These are phyloP conservation scores for Bettongia penicillata DNA, from an alignment of 2,113 vertebrate genomes.

Conservation along the genomic window DNA sequence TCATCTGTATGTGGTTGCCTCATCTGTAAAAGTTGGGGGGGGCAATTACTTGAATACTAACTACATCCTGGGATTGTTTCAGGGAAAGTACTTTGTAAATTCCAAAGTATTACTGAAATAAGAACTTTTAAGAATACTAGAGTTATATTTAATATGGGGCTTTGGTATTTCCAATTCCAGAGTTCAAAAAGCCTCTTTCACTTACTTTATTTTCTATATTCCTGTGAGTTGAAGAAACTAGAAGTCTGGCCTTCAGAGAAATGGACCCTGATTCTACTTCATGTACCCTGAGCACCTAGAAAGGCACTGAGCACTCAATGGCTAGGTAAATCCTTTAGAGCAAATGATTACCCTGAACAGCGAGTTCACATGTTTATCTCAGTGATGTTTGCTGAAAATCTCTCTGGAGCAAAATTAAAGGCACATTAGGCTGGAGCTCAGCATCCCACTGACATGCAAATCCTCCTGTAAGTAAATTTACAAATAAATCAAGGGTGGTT, in stretches of 20 bases:
- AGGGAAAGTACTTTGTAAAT: background rate
- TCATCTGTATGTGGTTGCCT: background rate
- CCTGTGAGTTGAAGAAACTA: background rate
- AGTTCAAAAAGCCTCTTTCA: background rate
- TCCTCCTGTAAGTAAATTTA: constrained; percentile 44
- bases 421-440: constrained; percentile 40
- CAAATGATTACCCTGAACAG: background rate
- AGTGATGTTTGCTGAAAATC: background rate
- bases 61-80: background rate
- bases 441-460: constrained; percentile 31
- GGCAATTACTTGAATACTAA: background rate
- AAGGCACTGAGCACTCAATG: background rate
- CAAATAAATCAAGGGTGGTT: constrained; percentile 60
- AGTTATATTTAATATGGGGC: background rate
- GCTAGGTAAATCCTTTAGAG: background rate
- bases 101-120: background rate
- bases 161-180: background rate
- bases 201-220: background rate
- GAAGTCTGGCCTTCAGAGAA: background rate
- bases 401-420: constrained; percentile 8
- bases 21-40: background rate
- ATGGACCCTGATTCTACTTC: background rate
- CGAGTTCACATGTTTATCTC: background rate
- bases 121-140: background rate
- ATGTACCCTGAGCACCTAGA: background rate